Base-by-base conservation (phyloP, 2,113 vertebrate genomes). In the Sander vitreus region DNA sequence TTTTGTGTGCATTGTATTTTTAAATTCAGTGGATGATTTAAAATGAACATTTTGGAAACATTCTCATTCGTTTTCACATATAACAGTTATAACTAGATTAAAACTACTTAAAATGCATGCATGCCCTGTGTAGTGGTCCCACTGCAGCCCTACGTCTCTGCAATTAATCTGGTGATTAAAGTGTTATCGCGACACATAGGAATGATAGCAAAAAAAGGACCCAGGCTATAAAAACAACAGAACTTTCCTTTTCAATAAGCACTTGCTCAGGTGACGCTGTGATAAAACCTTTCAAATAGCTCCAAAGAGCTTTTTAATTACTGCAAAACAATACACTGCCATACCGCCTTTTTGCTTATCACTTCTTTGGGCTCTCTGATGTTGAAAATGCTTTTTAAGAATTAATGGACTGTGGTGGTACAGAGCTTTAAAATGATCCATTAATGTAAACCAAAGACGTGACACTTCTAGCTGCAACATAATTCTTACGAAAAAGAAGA, bases 251-350 rank as follows among this genome's bases (percentile, higher is more conserved):
- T 51, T 79, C 59, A 68, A 53, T 64, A 57, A 76, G 57, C 45
- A 39, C n/a, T 60, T 70, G 58, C 2, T 66, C 19, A 66, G 78
- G 48, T 57, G 36, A 73, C 45, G 57, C 45, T 64, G 25, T 50
- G 45, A 59, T 68, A 64, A 75, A 84, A 76, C 57, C 33, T 51
- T 57, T 43, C 18, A 78, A 77, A 83, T n/a, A 48, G 13, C 78
- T 80, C 51, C 23, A 75, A 73, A 82, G 18, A 80, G 58, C 74
- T 70, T 63, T 74, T 80, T 81, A 82, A 81, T 78, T 69, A 80
- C 58, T 12, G 47, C 13, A 58, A 81, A 79, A 63, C 62, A 80
- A 68, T 33, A 48, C 27, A 67, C 39, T 63, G 51, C 21, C 21
- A 11, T 70, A 12, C 43, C 25, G 53, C 36, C 57, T 27, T 73